Base-by-base conservation (phyloP, 1,140 invertebrate genomes). In the Galendromus occidentalis region DNA sequence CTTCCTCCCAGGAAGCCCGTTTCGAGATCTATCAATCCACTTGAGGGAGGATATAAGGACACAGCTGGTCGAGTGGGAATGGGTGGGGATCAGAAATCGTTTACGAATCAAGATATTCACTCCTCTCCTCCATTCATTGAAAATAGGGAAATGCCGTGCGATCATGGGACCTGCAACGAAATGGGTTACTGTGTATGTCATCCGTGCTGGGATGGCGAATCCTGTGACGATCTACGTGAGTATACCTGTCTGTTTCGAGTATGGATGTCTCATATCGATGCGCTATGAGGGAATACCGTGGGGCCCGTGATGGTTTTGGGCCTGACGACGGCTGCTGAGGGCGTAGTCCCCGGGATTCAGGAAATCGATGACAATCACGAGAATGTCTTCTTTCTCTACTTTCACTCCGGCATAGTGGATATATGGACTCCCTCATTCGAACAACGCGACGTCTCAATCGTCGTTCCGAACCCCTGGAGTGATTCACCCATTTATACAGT, bases 141-240 rank as follows among this genome's bases (percentile, higher is more conserved):
- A 29, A 29, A 29, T 22, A 59, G 51, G 14, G 51, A 59, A 33
- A 59, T 25, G 51, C 51, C 51, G 4, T 59, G 51, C 51, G 22
- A 25, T 14, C 51, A 59, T 25, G 51, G 51, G 6, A 29, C 51
- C 12, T 59, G 51, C 20, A 59, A 59, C 51, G 51, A 59, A 18
- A 17, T 18, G 0, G 51, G 51, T 59, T 59, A 59, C 51, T 59
- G 51, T 25, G 22, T 59, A 25, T 59, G 51, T 33, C 25, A 59
- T 29, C 51, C 51, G 22, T 59, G 51, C 51, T 59, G 51, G 51
- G 51, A 59, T 33, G 51, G 51, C 20, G 51, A 59, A 33, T 59
- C 51, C 51, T 59, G 51, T 9, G 51, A 59, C 51, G 51, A 59
- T 59, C 33, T 59, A 59, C 22, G 51, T 59, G 22, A 25, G 51